A percentile compares a stretch with the other conserved stretches of the same genome.
These are phyloP conservation scores for Manis crassicaudata DNA, from an alignment of 2,797 vertebrate species.

Conservation along the genomic window DNA sequence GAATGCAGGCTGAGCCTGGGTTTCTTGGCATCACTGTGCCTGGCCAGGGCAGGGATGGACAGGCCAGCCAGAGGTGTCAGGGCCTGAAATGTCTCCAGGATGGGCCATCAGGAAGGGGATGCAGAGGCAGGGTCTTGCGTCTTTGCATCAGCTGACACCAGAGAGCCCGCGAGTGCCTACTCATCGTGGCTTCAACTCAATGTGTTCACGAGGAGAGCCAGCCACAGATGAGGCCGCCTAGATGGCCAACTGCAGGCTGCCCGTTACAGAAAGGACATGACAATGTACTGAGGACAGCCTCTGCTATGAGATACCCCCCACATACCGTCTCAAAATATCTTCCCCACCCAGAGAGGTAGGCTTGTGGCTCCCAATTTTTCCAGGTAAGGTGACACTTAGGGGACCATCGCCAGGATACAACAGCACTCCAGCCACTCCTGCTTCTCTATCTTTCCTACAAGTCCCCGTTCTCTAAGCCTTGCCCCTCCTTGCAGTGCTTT, in stretches of 20 bases:
- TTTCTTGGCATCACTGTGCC: not conserved
- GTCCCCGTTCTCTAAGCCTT: not conserved
- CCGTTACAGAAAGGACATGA: not conserved
- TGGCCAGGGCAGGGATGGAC: not conserved
- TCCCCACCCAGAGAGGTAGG: not conserved
- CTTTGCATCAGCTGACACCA: not conserved
- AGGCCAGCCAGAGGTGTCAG: not conserved
- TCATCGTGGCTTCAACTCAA: not conserved
- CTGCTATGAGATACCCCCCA: rapidly evolving
- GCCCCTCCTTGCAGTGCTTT: not conserved
- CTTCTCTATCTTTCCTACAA: not conserved
- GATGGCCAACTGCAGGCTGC: rapidly evolving
- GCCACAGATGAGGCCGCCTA: rapidly evolving
- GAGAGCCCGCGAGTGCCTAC: rapidly evolving
- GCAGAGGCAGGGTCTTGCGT: rapidly evolving
- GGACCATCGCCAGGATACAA: rapidly evolving
- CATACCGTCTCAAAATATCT: rapidly evolving
- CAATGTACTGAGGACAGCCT: not conserved
- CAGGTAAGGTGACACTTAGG: not conserved
- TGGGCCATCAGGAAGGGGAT: rapidly evolving
- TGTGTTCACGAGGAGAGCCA: rapidly evolving
- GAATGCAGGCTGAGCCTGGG: not conserved
- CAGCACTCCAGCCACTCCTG: rapidly evolving
- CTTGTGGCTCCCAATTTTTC: not conserved
- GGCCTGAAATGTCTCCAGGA: not conserved